Base-by-base conservation (phyloP, 2,797 vertebrate genomes). In the Pangasius sanitwongsei region DNA sequence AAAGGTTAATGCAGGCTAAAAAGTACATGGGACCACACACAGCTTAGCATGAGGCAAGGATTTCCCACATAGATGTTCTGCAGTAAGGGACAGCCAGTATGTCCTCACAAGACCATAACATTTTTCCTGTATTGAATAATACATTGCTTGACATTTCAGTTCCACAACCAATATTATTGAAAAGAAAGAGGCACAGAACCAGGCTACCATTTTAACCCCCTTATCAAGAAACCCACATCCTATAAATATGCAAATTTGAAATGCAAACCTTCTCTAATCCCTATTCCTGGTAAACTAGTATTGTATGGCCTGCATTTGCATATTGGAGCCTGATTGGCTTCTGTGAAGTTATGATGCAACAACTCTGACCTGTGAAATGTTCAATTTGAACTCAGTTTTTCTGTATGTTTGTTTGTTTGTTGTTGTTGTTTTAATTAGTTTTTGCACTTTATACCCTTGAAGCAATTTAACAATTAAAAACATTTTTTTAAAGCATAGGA, bases 1-100 rank as follows among this genome's bases (percentile, higher is more conserved):
- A 80, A 78, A 89, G 89, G 87, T 89, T 89, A 91, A 87, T 86
- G 85, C n/a, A 82, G 74, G 77, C 50, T 87, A 70, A 90, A 89
- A 86, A 69, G 63, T 70, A 75, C 57, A 78, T 48, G 41, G 87
- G 88, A 88, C 85, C 85, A 85, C 88, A 86, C 89, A 83, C 69
- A 63, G 83, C 4, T 28, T 28, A 80, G 34, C 18, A 85, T 41
- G 53, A 63, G 13, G 31, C 41, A 83, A 72, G 28, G 65, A 23
- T 61, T 63, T 63, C 11, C n/a, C 37, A 81, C 75, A 20, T 31
- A n/a, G 59, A 55, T 84, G 63, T 41, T 44, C 69, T 74, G 25
- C 53, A 41, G 44, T 53, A 31, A 74, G 12, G 31, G 16, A 72
- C 31, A 37, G 20, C 50, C 34, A 53, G 6, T 69, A 31, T 55